Evolutionary conservation across 37 sponge, comb jelly and placozoan genomes (phyloP), one percentile per base, ranked within the genome.

Genomic region (Cliona cf. orientalis): DNA sequence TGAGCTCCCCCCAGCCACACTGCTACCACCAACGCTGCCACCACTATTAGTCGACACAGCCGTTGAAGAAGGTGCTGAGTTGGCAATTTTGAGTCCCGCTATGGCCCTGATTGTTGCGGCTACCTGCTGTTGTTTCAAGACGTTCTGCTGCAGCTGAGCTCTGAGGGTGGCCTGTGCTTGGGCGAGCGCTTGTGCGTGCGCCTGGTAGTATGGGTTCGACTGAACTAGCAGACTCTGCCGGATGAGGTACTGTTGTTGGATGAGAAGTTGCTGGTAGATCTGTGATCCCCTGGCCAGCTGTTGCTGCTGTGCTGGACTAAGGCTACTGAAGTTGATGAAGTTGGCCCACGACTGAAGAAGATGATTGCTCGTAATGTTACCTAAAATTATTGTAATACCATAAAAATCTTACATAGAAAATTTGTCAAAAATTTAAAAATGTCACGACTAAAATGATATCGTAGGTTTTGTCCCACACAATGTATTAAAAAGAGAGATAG

Each of bases 311-410:
- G 68, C 56, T 14, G 84, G 67, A 6, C 57, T 58, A 45, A 71
- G 72, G 1, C 49, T 33, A 42, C 55, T 33, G 59, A 82, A 53
- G 44, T 75, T 75, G 33, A 45, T 49, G 37, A 64, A 57, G 58
- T 84, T 66, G 68, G 12, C 55, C 84, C 84, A 84, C 29, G 41
- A 28, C 68, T 84, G 84, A 4, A 84, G 58, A 9, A 84, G 66
- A 12, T 84, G 76, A 44, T 84, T 74, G 67, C 62, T 39, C n/a
- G 38, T 39, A 34, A 33, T 35, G n/a, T n/a, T n/a, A n/a, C n/a
- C n/a, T n/a, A n/a, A n/a, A n/a, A n/a, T n/a, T n/a, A n/a, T n/a
- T n/a, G n/a, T n/a, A n/a, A n/a, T n/a, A n/a, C n/a, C n/a, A n/a
- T n/a, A n/a, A n/a, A n/a, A n/a, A n/a, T n/a, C n/a, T n/a, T n/a